Evolutionary conservation across 2,888 invertebrate species (phyloP).

Genomic region (Nephrotoma appendiculata): DNA sequence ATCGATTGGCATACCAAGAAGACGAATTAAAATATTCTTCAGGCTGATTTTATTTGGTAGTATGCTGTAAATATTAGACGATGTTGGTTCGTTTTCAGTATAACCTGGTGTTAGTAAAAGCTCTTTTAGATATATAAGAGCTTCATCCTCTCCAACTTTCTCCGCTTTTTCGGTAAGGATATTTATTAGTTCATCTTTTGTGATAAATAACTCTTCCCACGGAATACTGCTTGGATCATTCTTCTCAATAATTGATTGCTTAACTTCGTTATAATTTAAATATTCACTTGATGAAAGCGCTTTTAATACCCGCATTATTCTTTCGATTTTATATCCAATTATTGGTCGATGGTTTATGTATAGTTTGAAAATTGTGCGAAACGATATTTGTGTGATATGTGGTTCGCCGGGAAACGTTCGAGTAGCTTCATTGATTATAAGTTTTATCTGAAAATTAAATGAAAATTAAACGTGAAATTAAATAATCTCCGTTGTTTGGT

Average conservation of each 20-base stretch:
- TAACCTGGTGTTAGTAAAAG: background rate
- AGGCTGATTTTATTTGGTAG: background rate
- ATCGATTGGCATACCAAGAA: background rate
- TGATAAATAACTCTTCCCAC: background rate
- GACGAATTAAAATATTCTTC: background rate
- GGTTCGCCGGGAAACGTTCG: background rate
- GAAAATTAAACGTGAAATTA: background rate
- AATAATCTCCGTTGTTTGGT: slow-evolving; percentile 6
- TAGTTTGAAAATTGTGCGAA: slow-evolving; percentile 48
- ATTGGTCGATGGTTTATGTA: slow-evolving; percentile 52
- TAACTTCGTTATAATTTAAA: background rate
- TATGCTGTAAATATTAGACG: background rate
- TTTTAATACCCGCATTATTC: slow-evolving; percentile 19
- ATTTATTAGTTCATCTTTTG: slow-evolving; percentile 7
- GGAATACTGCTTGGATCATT: slow-evolving; percentile 33
- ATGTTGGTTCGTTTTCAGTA: background rate
- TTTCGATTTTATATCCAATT: slow-evolving; percentile 35
- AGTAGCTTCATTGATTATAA: slow-evolving; percentile 42
- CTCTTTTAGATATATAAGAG: slow-evolving; percentile 9
- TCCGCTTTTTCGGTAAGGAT: slow-evolving; percentile 12
- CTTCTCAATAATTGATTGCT: background rate
- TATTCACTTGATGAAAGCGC: background rate
- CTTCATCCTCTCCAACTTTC: slow-evolving; percentile 8
- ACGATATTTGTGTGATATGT: slow-evolving; percentile 32
- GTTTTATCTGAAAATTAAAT: slow-evolving; percentile 36